Evolutionary conservation across 2,888 invertebrate species (phyloP), one percentile per base, ranked within the genome.

Genomic region (Cheilosia pagana): DNA sequence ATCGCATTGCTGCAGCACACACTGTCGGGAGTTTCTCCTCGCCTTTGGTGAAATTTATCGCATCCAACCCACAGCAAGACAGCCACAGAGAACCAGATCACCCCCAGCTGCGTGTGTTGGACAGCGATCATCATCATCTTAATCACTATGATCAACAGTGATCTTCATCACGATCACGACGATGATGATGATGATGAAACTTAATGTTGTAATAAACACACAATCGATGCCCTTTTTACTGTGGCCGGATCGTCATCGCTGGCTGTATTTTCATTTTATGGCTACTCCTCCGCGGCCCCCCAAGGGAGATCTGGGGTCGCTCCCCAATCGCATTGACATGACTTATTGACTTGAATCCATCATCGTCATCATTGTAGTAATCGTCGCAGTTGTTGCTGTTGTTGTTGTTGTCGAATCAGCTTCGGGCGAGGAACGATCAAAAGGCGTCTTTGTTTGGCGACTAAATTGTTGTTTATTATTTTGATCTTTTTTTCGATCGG

Each of bases 291-390:
- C 45, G 35, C 52, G 50, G 57, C n/a, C 70, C 77, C 63, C 71
- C 71, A 43, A 19, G 68, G 31, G 39, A 81, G 57, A 45, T 35
- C 35, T 82, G 71, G 50, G 78, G 65, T 75, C 79, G 68, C 59
- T 79, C 75, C 63, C 60, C 75, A 70, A 71, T 79, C 75, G 70
- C 79, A 79, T 75, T 79, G 83, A 85, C 74, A 79, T 85, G 79
- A 85, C 83, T 85, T 85, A 85, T 85, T 85, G 83, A 79, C 83
- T 85, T 85, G 70, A 75, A 85, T 85, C 79, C 79, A 81, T 81
- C 81, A 83, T 74, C 83, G 72, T 60, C 60, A 43, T 71, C 71
- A 53, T 77, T 43, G 23, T 82, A 39, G n/a, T 74, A 16, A 21
- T 62, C 35, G 68, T 19, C 31, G 21, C 60, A 16, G 67, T 43